Conservation (phyloP, 2,797 vertebrate species). For the Lepus townsendii region DNA sequence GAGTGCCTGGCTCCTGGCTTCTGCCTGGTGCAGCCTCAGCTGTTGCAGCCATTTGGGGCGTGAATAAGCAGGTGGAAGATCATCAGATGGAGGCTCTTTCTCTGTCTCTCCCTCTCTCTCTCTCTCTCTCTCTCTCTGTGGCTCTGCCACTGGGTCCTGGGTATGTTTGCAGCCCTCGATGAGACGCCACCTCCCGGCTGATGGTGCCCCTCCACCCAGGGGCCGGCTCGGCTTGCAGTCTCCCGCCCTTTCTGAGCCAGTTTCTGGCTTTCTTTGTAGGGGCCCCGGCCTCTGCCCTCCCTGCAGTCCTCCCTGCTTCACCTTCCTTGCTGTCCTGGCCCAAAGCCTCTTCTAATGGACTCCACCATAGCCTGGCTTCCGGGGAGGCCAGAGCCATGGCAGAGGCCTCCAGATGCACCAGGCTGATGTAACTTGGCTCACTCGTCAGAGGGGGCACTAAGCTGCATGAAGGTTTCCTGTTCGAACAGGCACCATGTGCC, state of each 20-base stretch:
- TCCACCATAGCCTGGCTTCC: neutral
- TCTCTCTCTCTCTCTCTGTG: too few relatives aligned
- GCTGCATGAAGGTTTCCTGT: neutral
- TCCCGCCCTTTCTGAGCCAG: neutral
- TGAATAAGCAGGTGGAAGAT: too few relatives aligned
- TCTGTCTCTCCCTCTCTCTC: too few relatives aligned
- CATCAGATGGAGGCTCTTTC: too few relatives aligned
- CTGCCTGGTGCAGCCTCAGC: too few relatives aligned
- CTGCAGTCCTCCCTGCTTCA: neutral
- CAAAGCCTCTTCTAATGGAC: neutral
- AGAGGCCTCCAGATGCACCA: neutral
- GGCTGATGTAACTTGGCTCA: neutral
- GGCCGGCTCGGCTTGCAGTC: too few relatives aligned
- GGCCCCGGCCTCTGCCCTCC: too few relatives aligned
- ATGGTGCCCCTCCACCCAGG: neutral
- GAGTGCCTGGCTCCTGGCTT: too few relatives aligned
- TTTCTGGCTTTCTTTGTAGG: neutral
- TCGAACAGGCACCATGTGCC: neutral
- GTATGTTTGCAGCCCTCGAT: too few relatives aligned
- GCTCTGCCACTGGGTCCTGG: too few relatives aligned
- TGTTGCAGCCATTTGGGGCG: too few relatives aligned
- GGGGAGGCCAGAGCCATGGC: neutral
- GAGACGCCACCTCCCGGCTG: neutral
- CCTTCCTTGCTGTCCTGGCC: neutral
- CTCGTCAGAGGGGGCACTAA: neutral